Conservation (phyloP, 1,140 invertebrate species). For the Anoplolepis gracilipes region DNA sequence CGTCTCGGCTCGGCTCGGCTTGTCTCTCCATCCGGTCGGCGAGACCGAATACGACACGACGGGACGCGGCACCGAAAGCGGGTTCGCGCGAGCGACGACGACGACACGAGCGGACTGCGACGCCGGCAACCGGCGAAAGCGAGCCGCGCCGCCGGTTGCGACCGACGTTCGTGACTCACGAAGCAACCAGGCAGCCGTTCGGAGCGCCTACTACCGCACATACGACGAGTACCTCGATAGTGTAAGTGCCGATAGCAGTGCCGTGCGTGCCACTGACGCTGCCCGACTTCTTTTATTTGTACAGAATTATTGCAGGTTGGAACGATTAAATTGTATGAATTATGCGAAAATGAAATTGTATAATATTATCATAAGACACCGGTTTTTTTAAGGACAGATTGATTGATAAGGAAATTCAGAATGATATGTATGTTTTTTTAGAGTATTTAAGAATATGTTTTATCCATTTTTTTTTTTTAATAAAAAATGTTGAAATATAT, state of each 20-base stretch:
- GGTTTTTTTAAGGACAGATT: no score
- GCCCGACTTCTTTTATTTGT: background rate
- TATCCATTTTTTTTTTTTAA: background rate
- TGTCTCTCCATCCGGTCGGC: background rate
- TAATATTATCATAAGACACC: no score
- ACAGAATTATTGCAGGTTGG: background rate
- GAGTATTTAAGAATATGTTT: background rate
- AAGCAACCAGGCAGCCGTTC: conserved; percentile 1
- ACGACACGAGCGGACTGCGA: conserved; percentile 32
- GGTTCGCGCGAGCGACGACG: background rate
- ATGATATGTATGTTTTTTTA: background rate
- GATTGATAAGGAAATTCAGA: no score
- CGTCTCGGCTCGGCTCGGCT: background rate
- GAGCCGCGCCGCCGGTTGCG: background rate
- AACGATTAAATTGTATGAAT: no score
- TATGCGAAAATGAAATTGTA: no score
- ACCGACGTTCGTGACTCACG: conserved; percentile 46
- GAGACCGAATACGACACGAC: no score
- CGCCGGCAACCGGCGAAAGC: conserved; percentile 22
- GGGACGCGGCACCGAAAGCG: background rate
- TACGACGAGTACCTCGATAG: conserved; percentile 60
- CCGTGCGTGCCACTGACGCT: background rate
- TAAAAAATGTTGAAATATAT: background rate
- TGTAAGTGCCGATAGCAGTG: conserved; percentile 66
- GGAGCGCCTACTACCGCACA: conserved; percentile 41